Base-by-base conservation (phyloP, 1,140 invertebrate species). In the Mylabris phalerata region DNA sequence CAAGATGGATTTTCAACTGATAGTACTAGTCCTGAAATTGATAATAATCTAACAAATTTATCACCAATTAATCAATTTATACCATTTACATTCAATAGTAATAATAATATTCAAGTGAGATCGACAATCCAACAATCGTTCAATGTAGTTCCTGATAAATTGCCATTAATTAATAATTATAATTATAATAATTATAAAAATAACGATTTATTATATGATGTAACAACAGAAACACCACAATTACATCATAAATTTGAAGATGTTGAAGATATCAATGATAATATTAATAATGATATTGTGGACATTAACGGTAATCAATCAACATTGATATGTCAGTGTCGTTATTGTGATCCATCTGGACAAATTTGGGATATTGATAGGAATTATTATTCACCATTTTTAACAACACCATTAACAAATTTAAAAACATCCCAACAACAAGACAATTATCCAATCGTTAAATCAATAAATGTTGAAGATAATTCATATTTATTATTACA, bases 311-410 rank as follows among this genome's bases (percentile, higher is more conserved):
- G 63, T 51, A 72, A 62, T 49, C 70, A 61, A 60, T 63, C 46
- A 71, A 74, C 66, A 47, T 81, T 78, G 64, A 73, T 78, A n/a
- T 90, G 88, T 73, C 87, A 89, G 73, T 92, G 88, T 68, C 80
- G 83, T 7, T 88, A 88, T 62, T 90, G 88, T 68, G 87, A 90
- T 69, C 87, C 89, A 0, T 78, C 84, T 13, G 83, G 85, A 43
- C 81, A 86, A 57, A 84, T 90, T 50, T 91, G 89, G 88, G 87
- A 87, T 68, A 79, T 84, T 2, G 82, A 85, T 43, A 75, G 75
- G 71, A 73, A 71, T 46, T 73, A 75, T 49, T 80, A 79, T 64
- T 79, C 79, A 9, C 75, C 78, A 3, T 80, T 75, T 50, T 57
- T 78, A 38, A 77, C 77, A 44, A 67, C 73, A 0, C 71, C 75